Percentiles rank a stretch among this genome's conserved stretches.
phyloP scores from a whole-genome alignment of 1,140 invertebrate genomes.

The Halyomorpha halys region DNA sequence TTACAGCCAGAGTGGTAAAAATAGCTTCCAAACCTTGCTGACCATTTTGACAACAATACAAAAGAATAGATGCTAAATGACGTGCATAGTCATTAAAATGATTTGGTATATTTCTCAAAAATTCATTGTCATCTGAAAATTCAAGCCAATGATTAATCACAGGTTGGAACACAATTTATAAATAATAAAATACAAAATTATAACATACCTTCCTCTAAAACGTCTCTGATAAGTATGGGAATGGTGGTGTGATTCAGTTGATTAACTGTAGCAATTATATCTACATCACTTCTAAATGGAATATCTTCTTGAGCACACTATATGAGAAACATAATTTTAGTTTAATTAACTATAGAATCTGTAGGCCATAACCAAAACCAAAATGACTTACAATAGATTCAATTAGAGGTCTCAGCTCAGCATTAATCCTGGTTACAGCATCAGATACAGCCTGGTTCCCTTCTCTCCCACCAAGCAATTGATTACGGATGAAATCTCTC shows the following conservation, averaged over 20 bases:
- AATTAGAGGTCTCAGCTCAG: slow-evolving; percentile 30
- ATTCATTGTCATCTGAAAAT: slow-evolving; percentile 13
- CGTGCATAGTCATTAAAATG: slow-evolving; percentile 15
- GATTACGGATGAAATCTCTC: slow-evolving; percentile 33
- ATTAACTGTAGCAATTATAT: slow-evolving; percentile 36
- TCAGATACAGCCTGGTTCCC: slow-evolving; percentile 26
- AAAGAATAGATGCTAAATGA: slow-evolving; percentile 12
- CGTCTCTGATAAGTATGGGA: slow-evolving; percentile 18
- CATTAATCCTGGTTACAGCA: slow-evolving; percentile 29
- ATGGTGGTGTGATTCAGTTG: slow-evolving; percentile 17
- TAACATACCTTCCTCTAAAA: slow-evolving; percentile 23
- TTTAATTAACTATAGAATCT: not conserved
- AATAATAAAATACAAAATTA: not conserved
- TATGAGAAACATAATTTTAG: not conserved
- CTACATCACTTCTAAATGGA: slow-evolving; percentile 36
- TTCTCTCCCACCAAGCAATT: slow-evolving; percentile 32
- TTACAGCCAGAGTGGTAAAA: slow-evolving; percentile 36
- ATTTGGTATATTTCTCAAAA: slow-evolving; percentile 9
- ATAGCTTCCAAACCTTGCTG: slow-evolving; percentile 35
- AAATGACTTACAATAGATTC: slow-evolving; percentile 27
- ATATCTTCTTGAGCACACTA: slow-evolving; percentile 33
- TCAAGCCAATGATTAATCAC: not conserved
- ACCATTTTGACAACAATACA: slow-evolving; percentile 18
- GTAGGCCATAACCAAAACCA: slow-evolving; percentile 1
- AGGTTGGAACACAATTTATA: not conserved